Evolutionary conservation across 2,113 vertebrate species (phyloP), one percentile per base, ranked within the genome.

Genomic region (Suricata suricatta): DNA sequence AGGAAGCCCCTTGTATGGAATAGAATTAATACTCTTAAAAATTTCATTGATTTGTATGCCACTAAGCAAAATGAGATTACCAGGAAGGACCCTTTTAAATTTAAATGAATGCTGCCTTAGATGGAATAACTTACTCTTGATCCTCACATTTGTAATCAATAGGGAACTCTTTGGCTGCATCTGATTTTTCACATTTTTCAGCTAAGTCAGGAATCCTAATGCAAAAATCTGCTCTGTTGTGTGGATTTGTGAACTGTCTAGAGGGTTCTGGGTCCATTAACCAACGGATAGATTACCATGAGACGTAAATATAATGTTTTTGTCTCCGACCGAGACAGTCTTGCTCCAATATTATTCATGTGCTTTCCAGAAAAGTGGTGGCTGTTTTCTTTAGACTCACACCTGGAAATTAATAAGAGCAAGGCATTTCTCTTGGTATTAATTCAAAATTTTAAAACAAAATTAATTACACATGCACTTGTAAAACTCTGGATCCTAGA

Each of bases 221-320:
- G 95, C 95, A 97, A 3, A 41, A 93, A 97, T 97, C 35, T 25
- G 93, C 97, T 97, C 98, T 96, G 98, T 97, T 97, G 96, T 95
- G 97, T 95, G 96, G 97, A 98, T 98, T 98, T 98, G 95, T 96
- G 98, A 96, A 98, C 97, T 97, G 97, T 98, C 97, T 11, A 82
- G 97, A 98, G 98, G 89, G 85, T 95, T 98, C 98, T 93, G 96
- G 97, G 96, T 98, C 98, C 98, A 97, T 98, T 99, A 98, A 98
- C 93, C 95, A 92, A 92, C 25, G 83, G 98, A 97, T 95, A 98
- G 96, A 98, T 98, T 98, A 98, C 97, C 97, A 93, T 92, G 97
- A 98, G 96, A 88, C 96, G 98, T 92, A 98, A 98, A 98, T 98
- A 97, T 87, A 98, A 98, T 83, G 25, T 96, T 97, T 98, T 97